Percentiles rank a stretch among this genome's conserved stretches.
These are phyloP conservation scores for Pseudochromis fuscus DNA, from an alignment of 2,797 vertebrate genomes.

Conservation along the genomic window DNA sequence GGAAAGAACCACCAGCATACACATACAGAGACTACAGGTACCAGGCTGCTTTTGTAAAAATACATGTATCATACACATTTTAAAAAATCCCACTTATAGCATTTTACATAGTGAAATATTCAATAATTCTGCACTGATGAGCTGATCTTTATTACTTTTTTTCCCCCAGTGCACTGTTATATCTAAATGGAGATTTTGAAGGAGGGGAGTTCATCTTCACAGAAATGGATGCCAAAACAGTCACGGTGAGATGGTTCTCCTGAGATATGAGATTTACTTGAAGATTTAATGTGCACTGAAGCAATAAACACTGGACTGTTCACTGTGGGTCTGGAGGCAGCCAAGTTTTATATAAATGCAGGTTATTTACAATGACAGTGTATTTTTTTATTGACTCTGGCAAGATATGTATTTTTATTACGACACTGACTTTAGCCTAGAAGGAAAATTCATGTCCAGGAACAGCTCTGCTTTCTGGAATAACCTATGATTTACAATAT, in stretches of 20 bases:
- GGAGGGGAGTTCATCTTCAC: conserved; percentile 99
- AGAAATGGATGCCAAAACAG: conserved; percentile 96
- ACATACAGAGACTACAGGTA: conserved; percentile 98
- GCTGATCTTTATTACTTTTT: neutral
- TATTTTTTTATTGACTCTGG: neutral
- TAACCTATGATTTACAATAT: neutral
- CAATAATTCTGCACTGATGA: neutral
- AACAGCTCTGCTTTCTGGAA: too few species aligned
- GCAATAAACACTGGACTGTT: too few species aligned
- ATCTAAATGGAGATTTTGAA: conserved; percentile 96
- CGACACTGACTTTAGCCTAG: too few species aligned
- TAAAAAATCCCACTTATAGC: neutral
- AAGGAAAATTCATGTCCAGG: too few species aligned
- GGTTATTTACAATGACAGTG: neutral
- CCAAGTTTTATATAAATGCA: neutral
- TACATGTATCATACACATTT: too few species aligned
- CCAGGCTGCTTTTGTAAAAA: neutral
- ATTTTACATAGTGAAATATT: neutral
- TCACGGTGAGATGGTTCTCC: conserved; percentile 88
- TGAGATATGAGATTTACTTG: neutral
- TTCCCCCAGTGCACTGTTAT: conserved; percentile 93
- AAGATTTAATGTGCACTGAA: neutral
- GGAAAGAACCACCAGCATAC: conserved; percentile 97
- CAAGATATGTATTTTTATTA: too few species aligned
- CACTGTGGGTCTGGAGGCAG: neutral